These are phyloP conservation scores for Brachylomia viminalis DNA, from an alignment of 2,888 invertebrate species.

Conservation along the genomic window DNA sequence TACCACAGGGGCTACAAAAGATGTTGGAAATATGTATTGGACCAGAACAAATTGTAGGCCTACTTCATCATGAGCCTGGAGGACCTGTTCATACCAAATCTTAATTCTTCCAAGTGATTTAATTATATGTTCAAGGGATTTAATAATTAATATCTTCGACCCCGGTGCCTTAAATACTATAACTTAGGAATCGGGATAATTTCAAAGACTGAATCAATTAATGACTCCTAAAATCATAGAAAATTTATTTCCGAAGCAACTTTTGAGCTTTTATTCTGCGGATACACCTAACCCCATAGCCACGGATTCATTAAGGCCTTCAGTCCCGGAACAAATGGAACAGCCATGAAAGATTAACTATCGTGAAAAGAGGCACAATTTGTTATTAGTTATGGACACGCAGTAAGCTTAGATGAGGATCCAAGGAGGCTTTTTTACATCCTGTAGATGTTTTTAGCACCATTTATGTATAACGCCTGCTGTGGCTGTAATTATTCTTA, in stretches of 20 bases:
- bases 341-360: constrained; percentile 16
- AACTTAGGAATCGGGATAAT: neutral
- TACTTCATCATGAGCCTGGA: neutral
- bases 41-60: neutral
- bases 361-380: constrained; percentile 29
- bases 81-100: neutral
- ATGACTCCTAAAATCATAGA: neutral
- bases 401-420: neutral
- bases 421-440: neutral
- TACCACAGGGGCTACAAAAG: neutral
- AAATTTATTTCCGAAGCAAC: neutral
- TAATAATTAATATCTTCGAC: too few relatives aligned
- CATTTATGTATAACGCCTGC: too few relatives aligned
- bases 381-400: constrained; percentile 34
- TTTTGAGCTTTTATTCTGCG: neutral
- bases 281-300: neutral
- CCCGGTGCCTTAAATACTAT: neutral
- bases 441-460: neutral
- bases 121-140: too few relatives aligned
- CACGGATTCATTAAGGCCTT: constrained; percentile 18
- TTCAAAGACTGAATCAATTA: neutral
- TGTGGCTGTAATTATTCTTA: neutral
- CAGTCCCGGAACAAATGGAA: constrained; percentile 36
- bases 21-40: neutral
- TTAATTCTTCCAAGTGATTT: neutral